These are phyloP conservation scores for Erpetoichthys calabaricus DNA, from an alignment of 2,797 vertebrate species.

Conservation along the genomic window DNA sequence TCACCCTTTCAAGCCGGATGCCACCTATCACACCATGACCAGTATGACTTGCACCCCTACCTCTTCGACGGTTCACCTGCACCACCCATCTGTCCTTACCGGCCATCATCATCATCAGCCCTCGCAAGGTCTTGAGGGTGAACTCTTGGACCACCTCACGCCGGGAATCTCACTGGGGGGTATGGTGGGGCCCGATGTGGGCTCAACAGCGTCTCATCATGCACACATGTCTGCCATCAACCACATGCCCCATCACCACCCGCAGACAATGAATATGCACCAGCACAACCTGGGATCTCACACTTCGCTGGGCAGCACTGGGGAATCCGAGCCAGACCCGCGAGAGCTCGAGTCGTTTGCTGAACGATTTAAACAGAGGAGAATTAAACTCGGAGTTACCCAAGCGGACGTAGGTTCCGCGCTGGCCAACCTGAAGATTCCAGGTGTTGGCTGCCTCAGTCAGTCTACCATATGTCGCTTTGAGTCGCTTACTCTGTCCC, in stretches of 20 bases:
- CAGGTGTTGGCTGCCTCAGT: constrained; percentile 77
- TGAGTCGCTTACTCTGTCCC: constrained; percentile 82
- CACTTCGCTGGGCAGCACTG: constrained; percentile 41
- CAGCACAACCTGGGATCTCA: constrained; percentile 63
- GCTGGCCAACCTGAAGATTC: constrained; percentile 81
- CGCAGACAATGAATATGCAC: constrained; percentile 70
- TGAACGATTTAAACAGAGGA: constrained; percentile 77
- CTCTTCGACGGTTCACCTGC: constrained; percentile 72
- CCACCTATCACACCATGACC: constrained; percentile 83
- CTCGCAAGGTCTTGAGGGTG: constrained; percentile 67
- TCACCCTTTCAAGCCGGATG: constrained; percentile 81
- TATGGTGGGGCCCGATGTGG: constrained; percentile 68
- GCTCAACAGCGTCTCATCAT: constrained; percentile 67
- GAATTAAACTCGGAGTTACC: constrained; percentile 82
- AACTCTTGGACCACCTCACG: constrained; percentile 76
- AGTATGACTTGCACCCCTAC: constrained; percentile 78
- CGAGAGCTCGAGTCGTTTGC: constrained; percentile 82
- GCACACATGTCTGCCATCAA: constrained; percentile 78
- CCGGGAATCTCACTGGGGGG: constrained; percentile 55
- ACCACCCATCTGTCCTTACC: constrained; percentile 73
- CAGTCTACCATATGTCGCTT: constrained; percentile 89
- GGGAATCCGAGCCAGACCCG: constrained; percentile 71
- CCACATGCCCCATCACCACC: constrained; percentile 69
- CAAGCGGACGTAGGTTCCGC: constrained; percentile 80
- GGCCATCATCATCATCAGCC: constrained; percentile 70